Conservation (phyloP, 1,140 invertebrate species). For the Cepaea nemoralis region DNA sequence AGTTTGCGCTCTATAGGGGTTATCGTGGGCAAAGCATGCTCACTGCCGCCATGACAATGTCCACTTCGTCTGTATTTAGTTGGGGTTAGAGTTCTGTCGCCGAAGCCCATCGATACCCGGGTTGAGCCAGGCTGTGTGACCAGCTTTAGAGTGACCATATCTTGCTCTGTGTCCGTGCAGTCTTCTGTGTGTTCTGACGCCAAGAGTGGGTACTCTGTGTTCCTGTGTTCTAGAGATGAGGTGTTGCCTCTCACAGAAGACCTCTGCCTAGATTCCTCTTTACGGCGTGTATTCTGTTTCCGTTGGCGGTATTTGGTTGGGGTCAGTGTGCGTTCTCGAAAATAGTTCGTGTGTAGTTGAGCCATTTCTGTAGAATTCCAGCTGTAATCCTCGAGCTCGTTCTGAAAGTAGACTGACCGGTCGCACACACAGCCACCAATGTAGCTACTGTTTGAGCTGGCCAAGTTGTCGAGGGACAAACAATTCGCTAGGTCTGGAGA, state of each 20-base stretch:
- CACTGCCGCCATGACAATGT: not conserved
- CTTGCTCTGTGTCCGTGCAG: not conserved
- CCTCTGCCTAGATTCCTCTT: not conserved
- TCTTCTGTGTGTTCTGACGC: not conserved
- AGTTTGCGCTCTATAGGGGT: too few species aligned
- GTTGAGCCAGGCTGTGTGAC: not conserved
- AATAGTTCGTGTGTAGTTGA: not conserved
- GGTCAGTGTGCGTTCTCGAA: constrained; percentile 9
- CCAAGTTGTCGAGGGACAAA: not conserved
- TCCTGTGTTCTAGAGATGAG: not conserved
- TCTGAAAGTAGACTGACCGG: too few species aligned
- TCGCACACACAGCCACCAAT: not conserved
- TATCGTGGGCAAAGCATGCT: too few species aligned
- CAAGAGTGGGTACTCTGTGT: not conserved
- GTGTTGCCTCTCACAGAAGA: not conserved
- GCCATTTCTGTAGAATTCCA: not conserved
- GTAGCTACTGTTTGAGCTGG: not conserved
- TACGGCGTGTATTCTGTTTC: not conserved
- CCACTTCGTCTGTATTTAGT: not conserved
- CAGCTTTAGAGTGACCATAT: not conserved
- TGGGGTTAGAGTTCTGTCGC: not conserved
- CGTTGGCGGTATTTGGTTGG: constrained; percentile 24
- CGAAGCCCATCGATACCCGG: not conserved
- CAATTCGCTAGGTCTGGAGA: not conserved
- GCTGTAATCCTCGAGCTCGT: too few species aligned